These are phyloP conservation scores for Amphipyra tragopoginis DNA, from an alignment of 2,888 invertebrate species.

Conservation along the genomic window DNA sequence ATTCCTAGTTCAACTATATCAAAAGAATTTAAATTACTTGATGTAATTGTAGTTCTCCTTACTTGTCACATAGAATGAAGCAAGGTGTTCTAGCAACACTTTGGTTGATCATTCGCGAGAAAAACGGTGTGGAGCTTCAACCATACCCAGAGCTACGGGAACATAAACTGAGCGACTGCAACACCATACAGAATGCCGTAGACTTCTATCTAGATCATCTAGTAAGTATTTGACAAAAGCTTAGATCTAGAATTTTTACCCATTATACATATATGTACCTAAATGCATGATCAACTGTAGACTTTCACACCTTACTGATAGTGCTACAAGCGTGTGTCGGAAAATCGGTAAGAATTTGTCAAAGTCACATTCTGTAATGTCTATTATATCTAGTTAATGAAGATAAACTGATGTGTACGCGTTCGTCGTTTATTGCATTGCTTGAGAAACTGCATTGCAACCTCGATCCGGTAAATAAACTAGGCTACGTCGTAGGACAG, in stretches of 20 bases:
- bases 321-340: too few species aligned
- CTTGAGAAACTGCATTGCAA: not conserved
- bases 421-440: slow-evolving; percentile 2
- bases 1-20: not conserved
- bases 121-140: slow-evolving; percentile 69
- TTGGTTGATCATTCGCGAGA: slow-evolving; percentile 78
- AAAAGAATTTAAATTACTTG: not conserved
- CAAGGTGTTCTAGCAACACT: slow-evolving; percentile 92
- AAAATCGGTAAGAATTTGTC: too few species aligned
- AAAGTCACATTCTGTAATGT: not conserved
- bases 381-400: slow-evolving; percentile 1
- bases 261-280: not conserved
- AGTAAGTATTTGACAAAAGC: slow-evolving; percentile 62
- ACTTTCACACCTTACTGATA: too few species aligned
- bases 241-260: not conserved
- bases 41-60: slow-evolving; percentile 5
- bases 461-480: not conserved
- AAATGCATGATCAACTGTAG: too few species aligned
- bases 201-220: slow-evolving; percentile 89
- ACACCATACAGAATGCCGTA: slow-evolving; percentile 92
- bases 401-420: not conserved
- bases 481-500: too few species aligned
- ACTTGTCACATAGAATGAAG: slow-evolving; percentile 81
- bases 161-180: slow-evolving; percentile 91
- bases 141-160: slow-evolving; percentile 92